A percentile compares a stretch with the other conserved stretches of the same genome.
phyloP scores from a whole-genome alignment of 2,797 vertebrate genomes.

The Euphonia xanthogaster region DNA sequence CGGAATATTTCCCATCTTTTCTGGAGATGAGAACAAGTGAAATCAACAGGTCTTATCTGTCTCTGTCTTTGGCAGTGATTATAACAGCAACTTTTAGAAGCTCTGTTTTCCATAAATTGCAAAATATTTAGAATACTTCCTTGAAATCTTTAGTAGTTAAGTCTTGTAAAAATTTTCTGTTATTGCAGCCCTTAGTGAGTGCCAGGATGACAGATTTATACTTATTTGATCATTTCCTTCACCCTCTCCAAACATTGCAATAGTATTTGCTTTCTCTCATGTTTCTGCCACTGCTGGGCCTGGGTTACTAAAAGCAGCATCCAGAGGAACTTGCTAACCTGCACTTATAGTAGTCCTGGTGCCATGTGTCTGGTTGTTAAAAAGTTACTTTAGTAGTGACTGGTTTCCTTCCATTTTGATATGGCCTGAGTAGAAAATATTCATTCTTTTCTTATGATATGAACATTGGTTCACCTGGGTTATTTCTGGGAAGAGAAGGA shows the following conservation, averaged over 20 bases:
- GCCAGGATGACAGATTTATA: not conserved
- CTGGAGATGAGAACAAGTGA: not conserved
- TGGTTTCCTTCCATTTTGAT: not conserved
- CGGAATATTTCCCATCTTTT: not conserved
- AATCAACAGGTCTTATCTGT: not conserved
- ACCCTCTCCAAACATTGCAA: not conserved
- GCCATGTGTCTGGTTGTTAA: not conserved
- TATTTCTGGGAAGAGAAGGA: not conserved
- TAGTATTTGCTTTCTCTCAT: constrained; percentile 6
- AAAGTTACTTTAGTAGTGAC: not conserved
- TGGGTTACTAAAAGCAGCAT: not conserved
- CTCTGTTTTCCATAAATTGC: not conserved
- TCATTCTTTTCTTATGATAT: not conserved
- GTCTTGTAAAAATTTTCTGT: not conserved
- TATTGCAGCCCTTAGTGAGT: not conserved
- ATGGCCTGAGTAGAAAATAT: not conserved
- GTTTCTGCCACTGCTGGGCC: not conserved
- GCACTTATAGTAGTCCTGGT: not conserved
- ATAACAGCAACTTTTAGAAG: not conserved
- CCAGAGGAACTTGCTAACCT: not conserved
- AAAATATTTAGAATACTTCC: not conserved
- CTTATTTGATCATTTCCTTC: constrained; percentile 1
- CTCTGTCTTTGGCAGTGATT: not conserved
- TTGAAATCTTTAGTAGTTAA: not conserved
- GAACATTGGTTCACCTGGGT: not conserved